These are phyloP conservation scores for Crotophaga sulcirostris DNA, from an alignment of 2,113 vertebrate species.

Conservation along the genomic window DNA sequence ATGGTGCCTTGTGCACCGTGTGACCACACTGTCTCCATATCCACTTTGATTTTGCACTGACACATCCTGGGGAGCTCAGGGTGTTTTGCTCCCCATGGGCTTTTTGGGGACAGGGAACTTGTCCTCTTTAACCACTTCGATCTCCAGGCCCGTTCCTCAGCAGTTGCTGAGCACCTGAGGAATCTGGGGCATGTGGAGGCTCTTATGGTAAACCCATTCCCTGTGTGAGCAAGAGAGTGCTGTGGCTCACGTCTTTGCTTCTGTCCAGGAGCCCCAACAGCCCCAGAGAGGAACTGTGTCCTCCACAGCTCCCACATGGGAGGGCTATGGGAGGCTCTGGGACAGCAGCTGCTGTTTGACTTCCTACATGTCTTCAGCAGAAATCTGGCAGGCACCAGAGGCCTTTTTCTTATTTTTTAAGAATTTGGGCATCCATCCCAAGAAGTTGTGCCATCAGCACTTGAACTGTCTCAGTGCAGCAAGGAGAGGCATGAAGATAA, in stretches of 20 bases:
- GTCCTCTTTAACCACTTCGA: background rate
- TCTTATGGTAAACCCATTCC: background rate
- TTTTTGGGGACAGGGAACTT: background rate
- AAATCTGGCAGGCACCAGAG: background rate
- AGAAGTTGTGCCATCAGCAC: background rate
- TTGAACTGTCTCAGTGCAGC: background rate
- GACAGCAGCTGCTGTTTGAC: background rate
- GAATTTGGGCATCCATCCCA: background rate
- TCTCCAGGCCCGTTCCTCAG: background rate
- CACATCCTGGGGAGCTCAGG: background rate
- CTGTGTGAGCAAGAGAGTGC: accelerated
- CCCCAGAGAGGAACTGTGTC: background rate
- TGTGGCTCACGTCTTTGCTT: background rate
- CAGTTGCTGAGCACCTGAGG: background rate
- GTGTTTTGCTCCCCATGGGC: background rate
- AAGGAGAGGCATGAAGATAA: background rate
- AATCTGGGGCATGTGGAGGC: background rate
- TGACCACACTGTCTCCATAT: background rate
- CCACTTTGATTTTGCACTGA: background rate
- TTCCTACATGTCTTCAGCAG: background rate
- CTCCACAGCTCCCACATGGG: background rate
- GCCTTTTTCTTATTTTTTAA: background rate
- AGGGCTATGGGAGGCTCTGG: background rate
- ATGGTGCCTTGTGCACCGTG: accelerated
- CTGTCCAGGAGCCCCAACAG: background rate